Base-by-base conservation (phyloP, 2,888 invertebrate species). In the Mythimna albipuncta region DNA sequence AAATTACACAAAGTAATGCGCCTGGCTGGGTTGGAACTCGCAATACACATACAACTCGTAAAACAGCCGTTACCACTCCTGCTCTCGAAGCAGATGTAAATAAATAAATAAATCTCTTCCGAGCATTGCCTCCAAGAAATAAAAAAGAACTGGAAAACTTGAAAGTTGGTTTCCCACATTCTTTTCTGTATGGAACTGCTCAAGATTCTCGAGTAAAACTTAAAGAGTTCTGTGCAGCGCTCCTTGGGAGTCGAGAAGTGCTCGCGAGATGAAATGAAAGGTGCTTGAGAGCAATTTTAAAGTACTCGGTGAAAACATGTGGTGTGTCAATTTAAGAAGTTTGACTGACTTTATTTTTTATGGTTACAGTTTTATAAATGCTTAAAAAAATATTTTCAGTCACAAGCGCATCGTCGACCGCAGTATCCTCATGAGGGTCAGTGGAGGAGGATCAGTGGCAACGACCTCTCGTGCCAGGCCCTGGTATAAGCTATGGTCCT, bases 211-310 rank as follows among this genome's bases (percentile, higher is more conserved):
- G 26, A 50, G 64, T n/a, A 26, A 58, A 64, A 64, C 79, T 55
- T 64, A 61, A 69, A 52, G 21, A 64, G 67, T 73, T 72, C 61
- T 35, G 26, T 72, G 57, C 66, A 61, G n/a, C 4, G 50, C 26
- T 67, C 7, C 38, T 64, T 19, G n/a, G 44, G 7, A 58, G 58
- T 6, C 16, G 35, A 7, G 52, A 26, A 57, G 63, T 41, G 26
- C 61, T 57, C 41, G 41, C 44, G 6, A 59, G 16, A 55, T 54
- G 72, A 79, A 79, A 68, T 77, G 41, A 77, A 82, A 65, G 19
- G 21, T 68, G 32, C 61, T 77, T 65, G 50, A 81, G 62, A 62
- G 61, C 9, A 62, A 26, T 52, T 64, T 41, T 16, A 54, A 47
- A 21, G 44, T 11, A 63, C 58, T 75, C 5, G 7, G 5, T 11